These are phyloP conservation scores for Leptocoma aspasia DNA, from an alignment of 2,113 vertebrate genomes.

Conservation along the genomic window DNA sequence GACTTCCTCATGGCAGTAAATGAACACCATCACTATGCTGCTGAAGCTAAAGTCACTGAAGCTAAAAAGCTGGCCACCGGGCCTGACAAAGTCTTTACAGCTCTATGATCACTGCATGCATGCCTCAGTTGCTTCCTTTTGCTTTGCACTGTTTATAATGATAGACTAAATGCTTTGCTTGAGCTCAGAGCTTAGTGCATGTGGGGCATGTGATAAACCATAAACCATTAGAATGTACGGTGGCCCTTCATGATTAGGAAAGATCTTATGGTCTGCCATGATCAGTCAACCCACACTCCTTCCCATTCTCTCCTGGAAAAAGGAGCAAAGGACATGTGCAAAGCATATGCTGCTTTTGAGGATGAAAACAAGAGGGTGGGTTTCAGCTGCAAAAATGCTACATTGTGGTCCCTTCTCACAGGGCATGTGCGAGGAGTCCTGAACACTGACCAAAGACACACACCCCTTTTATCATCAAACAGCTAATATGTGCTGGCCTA, in stretches of 20 bases:
- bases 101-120: fast-evolving
- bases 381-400: background rate
- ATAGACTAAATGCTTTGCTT: background rate
- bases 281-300: background rate
- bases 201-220: background rate
- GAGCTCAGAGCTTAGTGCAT: background rate
- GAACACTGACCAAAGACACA: background rate
- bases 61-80: background rate
- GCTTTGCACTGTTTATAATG: background rate
- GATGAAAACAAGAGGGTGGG: background rate
- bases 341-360: background rate
- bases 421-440: background rate
- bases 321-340: background rate
- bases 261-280: background rate
- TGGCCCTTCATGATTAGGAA: background rate
- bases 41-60: background rate
- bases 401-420: background rate
- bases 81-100: background rate
- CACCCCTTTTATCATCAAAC: background rate
- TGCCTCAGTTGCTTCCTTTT: background rate
- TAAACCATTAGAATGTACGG: fast-evolving
- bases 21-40: background rate
- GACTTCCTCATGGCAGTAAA: background rate
- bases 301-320: background rate
- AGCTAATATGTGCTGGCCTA: background rate